Base-by-base conservation (phyloP, 1,140 invertebrate genomes). In the Drosophila repletoides region DNA sequence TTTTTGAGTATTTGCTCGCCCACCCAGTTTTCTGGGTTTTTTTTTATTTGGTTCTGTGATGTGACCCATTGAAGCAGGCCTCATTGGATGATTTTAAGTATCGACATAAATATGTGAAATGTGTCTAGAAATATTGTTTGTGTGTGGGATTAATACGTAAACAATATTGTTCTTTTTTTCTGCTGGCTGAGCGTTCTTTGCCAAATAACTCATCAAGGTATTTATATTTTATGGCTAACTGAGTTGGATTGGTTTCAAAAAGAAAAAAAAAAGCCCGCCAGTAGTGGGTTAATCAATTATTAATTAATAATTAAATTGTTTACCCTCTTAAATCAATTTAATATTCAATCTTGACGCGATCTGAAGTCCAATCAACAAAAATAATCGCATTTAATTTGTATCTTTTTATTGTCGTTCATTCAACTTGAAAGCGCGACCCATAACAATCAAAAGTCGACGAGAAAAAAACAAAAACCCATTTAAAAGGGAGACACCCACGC, bases 41-140 rank as follows among this genome's bases (percentile, higher is more conserved):
- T 55, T 55, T 68, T 36, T n/a, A n/a, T n/a, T n/a, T n/a, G n/a
- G n/a, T n/a, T n/a, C n/a, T n/a, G n/a, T 48, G 72, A 28, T 60
- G 52, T 81, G 76, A 81, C 76, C 76, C 76, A 81, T 81, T 81
- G 68, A 81, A 43, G 28, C 49, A 65, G 36, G 56, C 31, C 38
- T 29, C 46, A 49, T 40, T 15, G 46, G 45, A n/a, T 41, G 59
- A 53, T 9, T 61, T 31, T 36, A 70, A 59, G 53, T 52, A 65
- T 52, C 19, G 34, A 63, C 38, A 36, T 29, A 36, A 69, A 70
- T 73, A 51, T 59, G 43, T 46, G 28, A 34, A 43, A 45, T 56
- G n/a, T 60, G 41, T 40, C 55, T 53, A 60, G 10, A 28, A 46
- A 9, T 46, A 9, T 15, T 21, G 15, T 21, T 7, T 73, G 34